These are phyloP conservation scores for Sarcophaga bullata DNA, from an alignment of 1,140 invertebrate species.

Conservation along the genomic window DNA sequence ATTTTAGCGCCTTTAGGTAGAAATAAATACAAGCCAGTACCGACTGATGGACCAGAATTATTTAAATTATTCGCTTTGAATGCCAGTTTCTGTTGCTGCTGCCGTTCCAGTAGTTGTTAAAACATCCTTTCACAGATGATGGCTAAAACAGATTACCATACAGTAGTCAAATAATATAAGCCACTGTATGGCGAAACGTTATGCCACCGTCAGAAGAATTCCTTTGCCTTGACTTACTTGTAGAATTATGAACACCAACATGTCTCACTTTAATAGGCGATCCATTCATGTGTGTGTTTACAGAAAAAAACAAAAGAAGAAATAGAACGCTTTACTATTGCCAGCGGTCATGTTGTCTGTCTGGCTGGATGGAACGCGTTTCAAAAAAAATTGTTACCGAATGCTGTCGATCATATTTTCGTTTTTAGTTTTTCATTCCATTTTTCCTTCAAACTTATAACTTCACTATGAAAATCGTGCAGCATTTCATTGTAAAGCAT, in stretches of 20 bases:
- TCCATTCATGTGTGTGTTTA: not conserved
- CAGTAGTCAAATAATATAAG: conserved; percentile 17
- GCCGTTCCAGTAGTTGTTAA: not conserved
- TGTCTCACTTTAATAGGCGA: conserved; percentile 7
- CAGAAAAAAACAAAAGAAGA: not conserved
- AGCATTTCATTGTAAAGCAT: not conserved
- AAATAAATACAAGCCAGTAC: not conserved
- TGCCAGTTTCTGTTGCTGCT: not conserved
- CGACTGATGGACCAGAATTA: not conserved
- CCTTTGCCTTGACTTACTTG: no score
- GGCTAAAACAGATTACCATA: not conserved
- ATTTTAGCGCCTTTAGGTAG: conserved; percentile 6
- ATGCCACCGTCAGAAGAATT: not conserved
- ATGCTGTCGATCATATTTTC: conserved; percentile 16
- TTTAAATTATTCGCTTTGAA: conserved; percentile 4
- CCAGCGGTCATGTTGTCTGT: conserved; percentile 10
- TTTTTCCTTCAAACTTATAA: not conserved
- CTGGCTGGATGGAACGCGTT: not conserved
- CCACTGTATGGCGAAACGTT: not conserved
- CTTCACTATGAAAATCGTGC: not conserved
- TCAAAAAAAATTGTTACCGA: not conserved
- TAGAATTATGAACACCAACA: not conserved
- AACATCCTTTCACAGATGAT: conserved; percentile 15
- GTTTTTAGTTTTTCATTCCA: not conserved
- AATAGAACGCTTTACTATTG: not conserved